Evolutionary conservation across 2,797 vertebrate species (phyloP).

Genomic region (Pangasius krempfi): DNA sequence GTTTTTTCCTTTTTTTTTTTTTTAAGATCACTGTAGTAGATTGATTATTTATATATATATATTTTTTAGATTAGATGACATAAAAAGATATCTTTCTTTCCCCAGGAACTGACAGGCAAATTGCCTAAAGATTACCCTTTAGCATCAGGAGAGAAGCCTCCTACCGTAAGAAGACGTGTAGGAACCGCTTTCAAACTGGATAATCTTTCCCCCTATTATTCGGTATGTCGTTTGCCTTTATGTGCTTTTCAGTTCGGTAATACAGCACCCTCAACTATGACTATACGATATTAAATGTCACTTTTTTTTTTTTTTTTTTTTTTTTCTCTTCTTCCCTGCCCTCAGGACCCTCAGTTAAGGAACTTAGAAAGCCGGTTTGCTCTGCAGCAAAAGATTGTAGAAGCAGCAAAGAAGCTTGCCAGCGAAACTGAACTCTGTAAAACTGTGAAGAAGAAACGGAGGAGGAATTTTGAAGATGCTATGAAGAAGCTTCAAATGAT

Average conservation of each 20-base stretch:
- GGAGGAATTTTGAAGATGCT: slow-evolving; percentile 84
- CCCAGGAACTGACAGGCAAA: slow-evolving; percentile 89
- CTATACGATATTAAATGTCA: neutral
- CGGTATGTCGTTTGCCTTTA: slow-evolving; percentile 68
- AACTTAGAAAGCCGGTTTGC: slow-evolving; percentile 91
- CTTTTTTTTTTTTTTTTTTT: neutral
- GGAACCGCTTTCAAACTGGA: slow-evolving; percentile 91
- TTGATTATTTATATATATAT: too few relatives aligned
- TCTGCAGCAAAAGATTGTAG: slow-evolving; percentile 93
- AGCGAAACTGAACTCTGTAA: slow-evolving; percentile 86
- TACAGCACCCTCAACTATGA: neutral
- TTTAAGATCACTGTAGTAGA: neutral
- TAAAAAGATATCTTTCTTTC: neutral
- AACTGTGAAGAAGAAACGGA: slow-evolving; percentile 92
- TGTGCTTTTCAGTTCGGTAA: neutral
- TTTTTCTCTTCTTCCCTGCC: neutral
- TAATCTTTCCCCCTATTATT: slow-evolving; percentile 84
- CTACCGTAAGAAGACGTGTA: slow-evolving; percentile 83
- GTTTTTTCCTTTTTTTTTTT: too few relatives aligned
- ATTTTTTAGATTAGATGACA: neutral
- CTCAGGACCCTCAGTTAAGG: slow-evolving; percentile 87
- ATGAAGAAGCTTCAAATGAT: slow-evolving; percentile 87
- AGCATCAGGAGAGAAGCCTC: slow-evolving; percentile 84
- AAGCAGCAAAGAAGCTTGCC: slow-evolving; percentile 89
- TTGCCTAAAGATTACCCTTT: slow-evolving; percentile 93